Base-by-base conservation (phyloP, 2,888 invertebrate species). In the Dryobota labecula region DNA sequence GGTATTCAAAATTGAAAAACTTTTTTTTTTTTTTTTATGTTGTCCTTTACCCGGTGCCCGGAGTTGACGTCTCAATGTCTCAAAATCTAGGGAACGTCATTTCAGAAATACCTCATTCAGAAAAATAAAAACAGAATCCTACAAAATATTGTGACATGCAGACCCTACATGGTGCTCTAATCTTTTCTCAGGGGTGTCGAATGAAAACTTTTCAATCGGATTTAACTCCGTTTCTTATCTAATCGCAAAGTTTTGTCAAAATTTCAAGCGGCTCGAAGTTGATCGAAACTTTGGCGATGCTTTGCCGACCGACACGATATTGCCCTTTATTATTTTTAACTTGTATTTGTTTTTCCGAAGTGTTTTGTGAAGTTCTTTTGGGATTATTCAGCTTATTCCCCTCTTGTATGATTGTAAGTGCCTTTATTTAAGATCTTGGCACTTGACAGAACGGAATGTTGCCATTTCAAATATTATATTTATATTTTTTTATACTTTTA, bases 191-290 rank as follows among this genome's bases (percentile, higher is more conserved):
- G 87, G 87, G 88, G 90, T 89, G 91, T 90, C 90, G 90, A 89
- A 89, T 88, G 89, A 83, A 91, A 95, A 94, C 92, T 94, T 94
- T 89, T 88, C 92, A 93, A 94, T 94, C 91, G 91, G 92, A 92
- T 93, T 92, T 90, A 90, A 92, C 92, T 91, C 89, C 83, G 87
- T 88, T 90, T 88, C 91, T 93, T 94, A 93, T 93, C 92, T 93
- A 91, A 94, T 92, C 94, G 90, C 76, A 83, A 92, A 94, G 91
- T 93, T 91, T 86, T 90, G 92, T 92, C 92, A 88, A 93, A 93
- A 91, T 93, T 93, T 91, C 88, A 84, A 91, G 91, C 88, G 88
- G 70, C 73, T 70, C 61, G 51, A 51, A 90, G 89, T 88, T 91
- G 84, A 87, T 84, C 83, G 81, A 76, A 84, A 86, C 79, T 85